phyloP scores from a whole-genome alignment of 2,888 invertebrate genomes.

The Protophormia terraenovae region DNA sequence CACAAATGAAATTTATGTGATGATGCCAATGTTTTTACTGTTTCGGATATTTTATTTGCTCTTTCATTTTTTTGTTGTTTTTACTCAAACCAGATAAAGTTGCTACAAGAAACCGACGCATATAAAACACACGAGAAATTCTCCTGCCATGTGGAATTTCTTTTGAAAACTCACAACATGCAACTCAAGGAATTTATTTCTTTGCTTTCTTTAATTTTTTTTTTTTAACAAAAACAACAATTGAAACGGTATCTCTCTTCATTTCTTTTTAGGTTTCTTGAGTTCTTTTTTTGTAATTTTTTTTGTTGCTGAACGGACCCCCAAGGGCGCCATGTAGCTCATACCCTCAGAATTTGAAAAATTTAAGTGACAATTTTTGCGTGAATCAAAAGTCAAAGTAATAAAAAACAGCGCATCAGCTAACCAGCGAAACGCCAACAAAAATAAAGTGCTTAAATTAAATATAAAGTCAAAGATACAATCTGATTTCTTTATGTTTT shows the following conservation, averaged over 20 bases:
- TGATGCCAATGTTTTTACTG: slow-evolving; percentile 61
- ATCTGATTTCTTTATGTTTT: slow-evolving; percentile 10
- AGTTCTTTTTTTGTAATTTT: neutral
- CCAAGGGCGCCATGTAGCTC: slow-evolving; percentile 67
- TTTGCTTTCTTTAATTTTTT: slow-evolving; percentile 33
- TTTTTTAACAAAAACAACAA: slow-evolving; percentile 18
- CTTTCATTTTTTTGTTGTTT: neutral
- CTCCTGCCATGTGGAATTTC: slow-evolving; percentile 63
- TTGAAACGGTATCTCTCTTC: slow-evolving; percentile 56
- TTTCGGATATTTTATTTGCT: slow-evolving; percentile 20
- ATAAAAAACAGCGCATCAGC: slow-evolving; percentile 27
- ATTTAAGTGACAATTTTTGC: slow-evolving; percentile 68
- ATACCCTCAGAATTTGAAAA: slow-evolving; percentile 64
- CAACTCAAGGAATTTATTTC: slow-evolving; percentile 56
- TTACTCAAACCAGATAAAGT: slow-evolving; percentile 46
- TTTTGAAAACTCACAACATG: slow-evolving; percentile 60
- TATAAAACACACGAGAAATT: slow-evolving; percentile 9
- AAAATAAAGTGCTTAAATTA: slow-evolving; percentile 57
- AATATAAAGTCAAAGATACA: slow-evolving; percentile 45
- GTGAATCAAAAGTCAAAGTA: slow-evolving; percentile 60
- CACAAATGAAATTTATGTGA: slow-evolving; percentile 66
- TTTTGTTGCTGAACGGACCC: slow-evolving; percentile 48
- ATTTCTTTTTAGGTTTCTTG: slow-evolving; percentile 25
- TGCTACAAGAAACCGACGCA: slow-evolving; percentile 42
- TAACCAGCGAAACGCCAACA: neutral